Percentiles rank a stretch among this genome's conserved stretches.
phyloP scores from a whole-genome alignment of 2,888 invertebrate species.

The Melieria picta region DNA sequence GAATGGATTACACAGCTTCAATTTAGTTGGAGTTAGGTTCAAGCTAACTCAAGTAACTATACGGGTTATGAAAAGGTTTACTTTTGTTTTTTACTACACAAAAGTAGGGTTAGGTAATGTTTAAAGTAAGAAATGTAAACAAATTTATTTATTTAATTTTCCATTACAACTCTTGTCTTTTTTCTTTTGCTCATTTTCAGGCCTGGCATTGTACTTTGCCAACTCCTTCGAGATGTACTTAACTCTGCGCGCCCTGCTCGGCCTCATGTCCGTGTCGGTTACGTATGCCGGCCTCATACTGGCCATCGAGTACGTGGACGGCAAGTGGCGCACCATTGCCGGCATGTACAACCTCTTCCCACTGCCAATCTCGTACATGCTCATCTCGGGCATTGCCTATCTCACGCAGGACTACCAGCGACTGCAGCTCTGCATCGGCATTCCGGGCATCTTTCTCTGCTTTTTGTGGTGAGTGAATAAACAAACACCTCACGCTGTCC shows the following conservation, averaged over 20 bases:
- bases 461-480: constrained; percentile 71
- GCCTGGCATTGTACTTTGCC: constrained; percentile 75
- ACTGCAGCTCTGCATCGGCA: constrained; percentile 76
- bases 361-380: constrained; percentile 79
- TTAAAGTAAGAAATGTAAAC: not conserved
- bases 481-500: not conserved
- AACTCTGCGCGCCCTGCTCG: constrained; percentile 75
- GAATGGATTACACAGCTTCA: no score
- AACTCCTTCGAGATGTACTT: constrained; percentile 78
- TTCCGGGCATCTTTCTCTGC: constrained; percentile 77
- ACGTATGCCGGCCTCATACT: constrained; percentile 84
- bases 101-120: no score
- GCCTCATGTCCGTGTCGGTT: constrained; percentile 82
- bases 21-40: no score
- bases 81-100: no score
- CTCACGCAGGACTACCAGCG: constrained; percentile 78
- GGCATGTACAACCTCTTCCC: constrained; percentile 85
- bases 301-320: constrained; percentile 81
- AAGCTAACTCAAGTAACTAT: no score
- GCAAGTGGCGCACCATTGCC: constrained; percentile 82
- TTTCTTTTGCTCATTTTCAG: constrained; percentile 44
- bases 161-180: not conserved
- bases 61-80: no score
- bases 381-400: constrained; percentile 78
- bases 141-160: no score